Conservation (phyloP, 2,113 vertebrate genomes). For the Callopanchax toddi region DNA sequence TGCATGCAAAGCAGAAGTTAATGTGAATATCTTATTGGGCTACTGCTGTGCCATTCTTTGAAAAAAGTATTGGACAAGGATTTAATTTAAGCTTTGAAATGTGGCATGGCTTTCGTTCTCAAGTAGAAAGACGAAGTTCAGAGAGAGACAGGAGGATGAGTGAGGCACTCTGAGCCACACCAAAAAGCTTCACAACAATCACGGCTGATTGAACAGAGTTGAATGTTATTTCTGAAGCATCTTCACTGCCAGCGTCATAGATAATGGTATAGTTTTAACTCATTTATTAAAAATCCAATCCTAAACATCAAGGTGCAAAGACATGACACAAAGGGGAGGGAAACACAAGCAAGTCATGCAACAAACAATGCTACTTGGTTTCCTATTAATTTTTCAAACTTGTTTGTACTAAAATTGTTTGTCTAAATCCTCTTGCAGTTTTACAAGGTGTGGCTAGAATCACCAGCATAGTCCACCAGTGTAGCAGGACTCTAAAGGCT, state of each 20-base stretch:
- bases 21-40: conserved; percentile 56
- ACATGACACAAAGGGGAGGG: background rate
- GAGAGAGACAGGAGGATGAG: conserved; percentile 45
- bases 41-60: conserved; percentile 55
- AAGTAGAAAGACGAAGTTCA: conserved; percentile 35
- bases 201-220: background rate
- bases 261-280: background rate
- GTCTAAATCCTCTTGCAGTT: background rate
- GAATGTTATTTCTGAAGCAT: conserved; percentile 2
- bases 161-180: conserved; percentile 21
- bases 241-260: background rate
- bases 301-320: background rate
- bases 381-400: too few relatives aligned
- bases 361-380: conserved; percentile 25
- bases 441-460: background rate
- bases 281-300: background rate
- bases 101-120: conserved; percentile 32
- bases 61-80: conserved; percentile 62
- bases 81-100: conserved; percentile 59
- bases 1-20: conserved; percentile 56
- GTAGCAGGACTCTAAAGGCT: background rate
- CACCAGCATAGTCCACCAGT: too few relatives aligned
- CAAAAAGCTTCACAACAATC: conserved; percentile 40
- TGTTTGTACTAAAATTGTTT: too few relatives aligned
- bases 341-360: conserved; percentile 39